These are phyloP conservation scores for Girardinus metallicus DNA, from an alignment of 2,797 vertebrate genomes.

Conservation along the genomic window DNA sequence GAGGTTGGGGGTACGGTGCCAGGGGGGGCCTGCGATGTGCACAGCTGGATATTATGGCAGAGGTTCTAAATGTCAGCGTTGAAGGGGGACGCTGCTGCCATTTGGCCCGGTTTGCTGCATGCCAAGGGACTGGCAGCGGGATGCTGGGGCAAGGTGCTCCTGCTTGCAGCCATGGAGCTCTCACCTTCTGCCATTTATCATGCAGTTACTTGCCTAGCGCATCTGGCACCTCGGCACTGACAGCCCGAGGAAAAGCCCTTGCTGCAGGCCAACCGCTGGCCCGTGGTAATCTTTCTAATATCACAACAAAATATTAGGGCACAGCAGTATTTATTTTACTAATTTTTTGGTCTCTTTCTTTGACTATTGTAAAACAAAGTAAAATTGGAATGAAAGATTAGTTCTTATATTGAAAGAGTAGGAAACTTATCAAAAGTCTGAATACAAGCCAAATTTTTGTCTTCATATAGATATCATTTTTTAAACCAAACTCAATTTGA, in stretches of 20 bases:
- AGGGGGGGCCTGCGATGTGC: slow-evolving; percentile 55
- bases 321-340: slow-evolving; percentile 24
- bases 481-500: slow-evolving; percentile 54
- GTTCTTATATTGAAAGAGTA: neutral
- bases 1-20: slow-evolving; percentile 28
- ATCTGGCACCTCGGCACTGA: slow-evolving; percentile 70
- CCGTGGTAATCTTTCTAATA: slow-evolving; percentile 48
- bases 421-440: slow-evolving; percentile 16
- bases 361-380: neutral
- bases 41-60: slow-evolving; percentile 80
- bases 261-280: slow-evolving; percentile 61
- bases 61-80: slow-evolving; percentile 83
- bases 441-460: slow-evolving; percentile 13
- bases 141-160: slow-evolving; percentile 68
- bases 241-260: slow-evolving; percentile 52
- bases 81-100: slow-evolving; percentile 74
- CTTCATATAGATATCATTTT: slow-evolving; percentile 36
- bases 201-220: slow-evolving; percentile 59
- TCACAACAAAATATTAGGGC: slow-evolving; percentile 39
- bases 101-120: slow-evolving; percentile 72
- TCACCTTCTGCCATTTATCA: slow-evolving; percentile 80
- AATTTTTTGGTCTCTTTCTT: slow-evolving; percentile 16
- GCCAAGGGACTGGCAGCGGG: slow-evolving; percentile 73
- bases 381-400: neutral
- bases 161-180: slow-evolving; percentile 56